Evolutionary conservation across 2,797 vertebrate genomes (phyloP).

Genomic region (Hybognathus amarus): DNA sequence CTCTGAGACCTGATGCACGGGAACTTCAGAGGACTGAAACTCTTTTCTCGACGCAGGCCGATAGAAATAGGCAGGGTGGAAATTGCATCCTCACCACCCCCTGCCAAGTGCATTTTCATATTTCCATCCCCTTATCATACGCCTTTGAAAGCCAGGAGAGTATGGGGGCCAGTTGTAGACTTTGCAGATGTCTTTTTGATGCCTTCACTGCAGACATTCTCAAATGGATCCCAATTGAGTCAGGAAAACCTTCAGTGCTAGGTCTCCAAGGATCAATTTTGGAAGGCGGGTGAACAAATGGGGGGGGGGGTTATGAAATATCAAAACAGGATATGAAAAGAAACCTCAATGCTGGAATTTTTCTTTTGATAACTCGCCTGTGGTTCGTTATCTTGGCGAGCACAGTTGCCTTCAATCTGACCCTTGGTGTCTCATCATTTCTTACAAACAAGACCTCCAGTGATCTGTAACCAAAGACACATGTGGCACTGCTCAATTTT

Average conservation of each 20-base stretch:
- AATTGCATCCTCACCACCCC: constrained; percentile 76
- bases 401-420: constrained; percentile 30
- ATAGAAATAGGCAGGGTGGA: constrained; percentile 74
- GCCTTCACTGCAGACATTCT: constrained; percentile 67
- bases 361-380: constrained; percentile 72
- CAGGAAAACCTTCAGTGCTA: constrained; percentile 67
- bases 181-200: constrained; percentile 68
- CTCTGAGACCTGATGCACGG: constrained; percentile 67
- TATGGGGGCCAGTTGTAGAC: constrained; percentile 58
- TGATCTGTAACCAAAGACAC: constrained; percentile 32
- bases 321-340: constrained; percentile 66
- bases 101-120: constrained; percentile 81
- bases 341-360: constrained; percentile 67
- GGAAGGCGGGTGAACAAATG: constrained; percentile 58
- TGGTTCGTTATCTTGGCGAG: constrained; percentile 62
- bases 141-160: constrained; percentile 72
- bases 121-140: constrained; percentile 76
- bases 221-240: constrained; percentile 71
- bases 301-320: constrained; percentile 46
- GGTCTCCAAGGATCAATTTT: constrained; percentile 64
- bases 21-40: constrained; percentile 71
- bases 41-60: constrained; percentile 69
- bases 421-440: constrained; percentile 36
- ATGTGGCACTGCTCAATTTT: constrained; percentile 2
- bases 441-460: constrained; percentile 41